Percentiles rank a stretch among this genome's conserved stretches.
These are phyloP conservation scores for Tylochromis polylepis DNA, from an alignment of 2,113 vertebrate species.

Conservation along the genomic window DNA sequence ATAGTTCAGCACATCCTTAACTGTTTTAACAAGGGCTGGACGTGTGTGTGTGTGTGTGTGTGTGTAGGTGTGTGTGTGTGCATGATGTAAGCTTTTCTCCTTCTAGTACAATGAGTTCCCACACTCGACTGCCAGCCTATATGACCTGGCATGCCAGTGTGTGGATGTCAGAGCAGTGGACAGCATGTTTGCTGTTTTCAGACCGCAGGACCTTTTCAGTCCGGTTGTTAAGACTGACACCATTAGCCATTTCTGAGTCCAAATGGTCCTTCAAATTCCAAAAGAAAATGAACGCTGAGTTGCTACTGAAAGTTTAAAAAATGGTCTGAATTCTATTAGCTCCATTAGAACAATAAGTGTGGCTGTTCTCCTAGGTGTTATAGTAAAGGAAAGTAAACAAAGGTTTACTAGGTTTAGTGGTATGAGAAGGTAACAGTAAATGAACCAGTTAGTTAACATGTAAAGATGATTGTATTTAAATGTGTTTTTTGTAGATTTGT, in stretches of 20 bases:
- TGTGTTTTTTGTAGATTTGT: not conserved
- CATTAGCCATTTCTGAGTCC: not conserved
- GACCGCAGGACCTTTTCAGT: not conserved
- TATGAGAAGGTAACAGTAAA: not conserved
- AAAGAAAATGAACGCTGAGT: not conserved
- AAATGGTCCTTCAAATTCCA: not conserved
- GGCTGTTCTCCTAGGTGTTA: not conserved
- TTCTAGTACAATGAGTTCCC: conserved; percentile 49
- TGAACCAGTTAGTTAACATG: not conserved
- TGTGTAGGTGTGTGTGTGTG: not conserved
- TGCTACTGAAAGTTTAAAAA: not conserved
- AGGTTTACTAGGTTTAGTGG: not conserved
- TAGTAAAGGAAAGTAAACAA: not conserved
- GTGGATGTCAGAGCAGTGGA: conserved; percentile 3
- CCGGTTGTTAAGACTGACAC: not conserved
- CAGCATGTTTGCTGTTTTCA: not conserved
- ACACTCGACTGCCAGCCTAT: conserved; percentile 15
- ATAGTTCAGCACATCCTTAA: conserved; percentile 1
- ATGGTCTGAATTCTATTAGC: not conserved
- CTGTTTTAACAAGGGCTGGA: not conserved
- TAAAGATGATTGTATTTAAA: not conserved
- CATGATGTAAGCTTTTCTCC: not conserved
- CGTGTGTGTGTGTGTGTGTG: not conserved
- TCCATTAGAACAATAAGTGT: not conserved
- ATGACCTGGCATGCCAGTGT: not conserved